A percentile compares a stretch with the other conserved stretches of the same genome.
These are phyloP conservation scores for Scaptomyza tumidula DNA, from an alignment of 2,888 invertebrate genomes.

Conservation along the genomic window DNA sequence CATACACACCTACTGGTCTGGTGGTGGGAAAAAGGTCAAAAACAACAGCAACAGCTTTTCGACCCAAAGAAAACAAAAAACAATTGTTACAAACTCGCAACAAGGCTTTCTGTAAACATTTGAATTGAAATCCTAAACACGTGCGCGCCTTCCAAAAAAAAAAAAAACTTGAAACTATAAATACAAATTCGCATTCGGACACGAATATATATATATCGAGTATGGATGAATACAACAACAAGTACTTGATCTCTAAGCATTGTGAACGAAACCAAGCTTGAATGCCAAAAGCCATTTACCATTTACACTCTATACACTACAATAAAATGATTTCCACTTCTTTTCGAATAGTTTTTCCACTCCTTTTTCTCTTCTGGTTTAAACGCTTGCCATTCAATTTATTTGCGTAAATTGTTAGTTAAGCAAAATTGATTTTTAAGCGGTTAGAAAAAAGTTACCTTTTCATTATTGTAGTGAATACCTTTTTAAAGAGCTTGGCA, in stretches of 20 bases:
- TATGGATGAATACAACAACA: slow-evolving; percentile 3
- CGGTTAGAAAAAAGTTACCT: not conserved
- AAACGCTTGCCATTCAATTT: slow-evolving; percentile 51
- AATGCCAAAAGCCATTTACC: slow-evolving; percentile 44
- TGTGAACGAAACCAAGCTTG: no score
- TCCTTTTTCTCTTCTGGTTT: not conserved
- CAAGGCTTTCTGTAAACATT: slow-evolving; percentile 43
- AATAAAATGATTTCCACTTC: slow-evolving; percentile 47
- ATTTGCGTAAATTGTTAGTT: slow-evolving; percentile 33
- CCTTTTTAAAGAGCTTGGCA: not conserved
- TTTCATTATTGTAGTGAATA: not conserved
- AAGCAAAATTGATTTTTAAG: not conserved
- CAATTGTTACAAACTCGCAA: slow-evolving; percentile 33
- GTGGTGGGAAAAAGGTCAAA: slow-evolving; percentile 36
- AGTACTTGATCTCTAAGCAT: slow-evolving; percentile 14
- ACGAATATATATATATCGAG: not conserved
- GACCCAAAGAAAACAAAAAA: slow-evolving; percentile 16
- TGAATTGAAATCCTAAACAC: slow-evolving; percentile 54
- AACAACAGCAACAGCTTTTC: slow-evolving; percentile 47
- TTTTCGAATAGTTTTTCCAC: not conserved
- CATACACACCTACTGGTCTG: not conserved
- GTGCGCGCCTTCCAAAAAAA: slow-evolving; percentile 30
- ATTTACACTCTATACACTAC: slow-evolving; percentile 38
- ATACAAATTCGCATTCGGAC: slow-evolving; percentile 21
- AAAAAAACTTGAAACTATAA: slow-evolving; percentile 34